Evolutionary conservation across 2,113 vertebrate species (phyloP).

Genomic region (Chloroceryle aenea): DNA sequence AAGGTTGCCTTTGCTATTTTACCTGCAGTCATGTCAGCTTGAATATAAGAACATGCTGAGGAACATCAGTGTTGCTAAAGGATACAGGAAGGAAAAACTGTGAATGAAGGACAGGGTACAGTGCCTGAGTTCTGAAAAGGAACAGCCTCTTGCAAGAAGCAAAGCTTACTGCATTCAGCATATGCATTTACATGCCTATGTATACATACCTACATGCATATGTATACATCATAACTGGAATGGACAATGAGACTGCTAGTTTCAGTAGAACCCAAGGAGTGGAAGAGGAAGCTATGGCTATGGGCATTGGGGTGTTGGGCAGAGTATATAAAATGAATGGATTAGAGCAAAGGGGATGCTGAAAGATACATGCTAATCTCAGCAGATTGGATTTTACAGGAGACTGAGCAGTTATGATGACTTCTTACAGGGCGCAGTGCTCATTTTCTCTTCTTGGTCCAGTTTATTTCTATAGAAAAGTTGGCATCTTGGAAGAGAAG

Average conservation of each 20-base stretch:
- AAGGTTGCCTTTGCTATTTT: background rate
- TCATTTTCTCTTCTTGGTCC: background rate
- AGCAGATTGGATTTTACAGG: background rate
- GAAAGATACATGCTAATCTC: background rate
- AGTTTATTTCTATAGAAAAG: background rate
- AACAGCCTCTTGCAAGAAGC: background rate
- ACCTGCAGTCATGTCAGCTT: background rate
- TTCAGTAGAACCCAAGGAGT: background rate
- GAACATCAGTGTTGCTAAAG: background rate
- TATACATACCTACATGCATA: too few relatives aligned
- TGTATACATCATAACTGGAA: background rate
- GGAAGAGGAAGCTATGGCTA: background rate
- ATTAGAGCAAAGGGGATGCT: background rate
- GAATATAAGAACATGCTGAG: background rate
- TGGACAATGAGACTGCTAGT: background rate
- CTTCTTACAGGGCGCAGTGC: background rate
- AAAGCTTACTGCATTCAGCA: background rate
- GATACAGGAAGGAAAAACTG: background rate
- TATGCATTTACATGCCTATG: background rate
- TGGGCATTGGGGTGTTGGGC: background rate
- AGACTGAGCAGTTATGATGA: background rate
- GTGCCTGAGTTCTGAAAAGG: background rate
- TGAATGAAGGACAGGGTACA: background rate
- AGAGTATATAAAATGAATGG: background rate
- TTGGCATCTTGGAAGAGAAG: background rate